These are phyloP conservation scores for Charaxes varanes DNA, from an alignment of 1,140 invertebrate genomes.

Conservation along the genomic window DNA sequence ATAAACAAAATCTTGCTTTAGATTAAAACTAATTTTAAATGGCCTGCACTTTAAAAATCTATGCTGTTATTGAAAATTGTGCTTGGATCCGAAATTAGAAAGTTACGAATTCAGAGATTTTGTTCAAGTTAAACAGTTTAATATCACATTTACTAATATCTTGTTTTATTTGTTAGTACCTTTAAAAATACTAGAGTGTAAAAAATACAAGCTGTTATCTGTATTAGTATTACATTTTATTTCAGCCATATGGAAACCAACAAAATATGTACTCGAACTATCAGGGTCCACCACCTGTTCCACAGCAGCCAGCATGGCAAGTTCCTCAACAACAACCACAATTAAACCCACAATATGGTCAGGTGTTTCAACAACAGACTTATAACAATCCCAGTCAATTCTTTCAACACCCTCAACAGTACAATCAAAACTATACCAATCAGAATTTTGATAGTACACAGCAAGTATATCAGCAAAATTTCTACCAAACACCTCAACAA, in stretches of 20 bases:
- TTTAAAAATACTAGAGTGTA: too few species aligned
- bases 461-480: slow-evolving; percentile 46
- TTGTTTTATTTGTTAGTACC: too few species aligned
- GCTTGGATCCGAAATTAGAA: slow-evolving; percentile 2
- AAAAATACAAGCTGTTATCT: too few species aligned
- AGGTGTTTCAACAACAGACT: slow-evolving; percentile 48
- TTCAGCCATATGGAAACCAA: slow-evolving; percentile 56
- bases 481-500: slow-evolving; percentile 39
- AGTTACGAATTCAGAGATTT: slow-evolving; percentile 5
- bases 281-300: slow-evolving; percentile 27
- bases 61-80: background rate
- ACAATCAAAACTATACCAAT: slow-evolving; percentile 49
- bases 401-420: slow-evolving; percentile 46
- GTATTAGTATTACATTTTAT: slow-evolving; percentile 15
- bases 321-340: slow-evolving; percentile 34
- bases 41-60: background rate
- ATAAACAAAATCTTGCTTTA: background rate
- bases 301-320: slow-evolving; percentile 45
- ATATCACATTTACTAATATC: too few species aligned
- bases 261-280: slow-evolving; percentile 53
- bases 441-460: slow-evolving; percentile 46
- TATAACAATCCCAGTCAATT: slow-evolving; percentile 48
- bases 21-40: background rate
- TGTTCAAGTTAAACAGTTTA: too few species aligned
- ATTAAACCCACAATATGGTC: slow-evolving; percentile 52